Evolutionary conservation across 1,140 invertebrate species (phyloP).

Genomic region (Chionoecetes opilio): DNA sequence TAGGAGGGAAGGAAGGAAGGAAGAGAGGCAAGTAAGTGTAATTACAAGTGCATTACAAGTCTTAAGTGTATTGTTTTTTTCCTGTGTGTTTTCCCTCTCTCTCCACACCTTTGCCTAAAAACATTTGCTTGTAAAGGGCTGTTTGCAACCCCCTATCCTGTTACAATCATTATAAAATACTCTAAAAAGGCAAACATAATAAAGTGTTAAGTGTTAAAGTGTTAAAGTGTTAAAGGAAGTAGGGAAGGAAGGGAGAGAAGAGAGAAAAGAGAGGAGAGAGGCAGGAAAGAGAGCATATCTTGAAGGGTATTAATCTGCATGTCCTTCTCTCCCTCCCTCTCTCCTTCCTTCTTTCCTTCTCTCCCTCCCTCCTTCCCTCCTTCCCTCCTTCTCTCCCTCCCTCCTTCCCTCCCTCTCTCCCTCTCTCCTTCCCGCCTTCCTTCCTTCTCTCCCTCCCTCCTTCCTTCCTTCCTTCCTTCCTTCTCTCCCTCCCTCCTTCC

Average conservation of each 20-base stretch:
- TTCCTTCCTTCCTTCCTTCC: background rate
- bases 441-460: background rate
- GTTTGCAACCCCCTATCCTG: too few species aligned
- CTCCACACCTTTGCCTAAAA: too few species aligned
- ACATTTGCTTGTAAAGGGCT: too few species aligned
- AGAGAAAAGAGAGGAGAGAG: background rate
- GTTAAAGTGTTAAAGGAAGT: too few species aligned
- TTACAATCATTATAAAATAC: too few species aligned
- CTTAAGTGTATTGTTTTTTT: too few species aligned
- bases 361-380: slow-evolving; percentile 1
- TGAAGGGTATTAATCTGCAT: slow-evolving; percentile 10
- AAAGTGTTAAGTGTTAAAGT: too few species aligned
- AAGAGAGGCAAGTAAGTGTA: background rate
- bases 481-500: background rate
- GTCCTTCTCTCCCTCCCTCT: background rate
- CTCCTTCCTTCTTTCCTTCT: too few species aligned
- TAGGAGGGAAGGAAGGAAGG: background rate
- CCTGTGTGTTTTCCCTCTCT: too few species aligned
- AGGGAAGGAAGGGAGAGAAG: background rate
- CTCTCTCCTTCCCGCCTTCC: background rate
- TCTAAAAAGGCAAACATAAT: too few species aligned
- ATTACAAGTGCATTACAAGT: too few species aligned
- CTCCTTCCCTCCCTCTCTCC: background rate
- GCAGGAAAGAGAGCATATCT: background rate
- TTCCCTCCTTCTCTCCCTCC: background rate